Evolutionary conservation across 1,140 invertebrate species (phyloP), one percentile per base, ranked within the genome.

Genomic region (Zophobas atratus): DNA sequence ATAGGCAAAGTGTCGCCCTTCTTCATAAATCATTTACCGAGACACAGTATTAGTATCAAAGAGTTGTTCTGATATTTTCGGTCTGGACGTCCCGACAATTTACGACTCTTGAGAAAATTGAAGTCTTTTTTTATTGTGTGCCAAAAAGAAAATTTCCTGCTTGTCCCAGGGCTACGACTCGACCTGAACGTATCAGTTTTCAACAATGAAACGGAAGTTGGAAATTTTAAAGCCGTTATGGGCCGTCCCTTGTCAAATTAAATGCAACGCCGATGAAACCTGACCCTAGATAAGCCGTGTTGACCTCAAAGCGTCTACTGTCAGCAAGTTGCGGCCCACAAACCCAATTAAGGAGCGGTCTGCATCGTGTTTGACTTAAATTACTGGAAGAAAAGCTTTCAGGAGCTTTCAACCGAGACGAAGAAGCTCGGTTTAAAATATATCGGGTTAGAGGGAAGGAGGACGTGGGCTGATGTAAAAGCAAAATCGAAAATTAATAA

Each of bases 21-120:
- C 38, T 43, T 67, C 60, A 67, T 67, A 67, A 67, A 67, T 67
- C 60, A 67, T 46, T 67, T 67, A 63, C n/a, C n/a, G 8, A 39
- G 57, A 20, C 33, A 57, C 20, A 20, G 36, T 63, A 67, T 46
- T 67, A 67, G 38, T 46, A 67, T 67, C 2, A 67, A 67, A 67
- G 60, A 8, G n/a, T 41, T 67, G 60, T 67, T 67, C 20, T 67
- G 39, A 67, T 67, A 67, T 60, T 60, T 60, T 60, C 36, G 6
- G 56, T 46, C 6, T 46, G 3, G 6, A 46, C 6, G 43, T 8
- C 43, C 20, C 43, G 43, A 8, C 2, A 51, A 51, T 51, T 51
- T 51, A 51, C n/a, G 49, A 20, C 49, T 4, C 49, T 51, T 2
- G 3, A 20, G 49, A 51, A 51, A 51, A 51, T 51, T 51, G n/a